phyloP scores from a whole-genome alignment of 1,140 invertebrate species.

The Cyphomyrmex costatus region DNA sequence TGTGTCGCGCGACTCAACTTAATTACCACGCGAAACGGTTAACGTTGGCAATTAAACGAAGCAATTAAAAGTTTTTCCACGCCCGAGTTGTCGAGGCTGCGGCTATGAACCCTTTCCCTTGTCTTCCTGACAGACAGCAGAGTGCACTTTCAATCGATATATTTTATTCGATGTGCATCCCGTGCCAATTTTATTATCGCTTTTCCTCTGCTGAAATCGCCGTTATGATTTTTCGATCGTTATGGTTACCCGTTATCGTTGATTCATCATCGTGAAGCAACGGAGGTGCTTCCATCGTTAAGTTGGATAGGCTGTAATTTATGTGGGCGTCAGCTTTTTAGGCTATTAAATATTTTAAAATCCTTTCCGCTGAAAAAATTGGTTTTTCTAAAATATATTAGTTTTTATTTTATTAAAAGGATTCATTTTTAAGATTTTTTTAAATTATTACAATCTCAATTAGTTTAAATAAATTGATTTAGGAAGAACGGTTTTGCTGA shows the following conservation, averaged over 20 bases:
- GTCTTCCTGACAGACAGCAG: background rate
- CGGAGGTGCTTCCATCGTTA: background rate
- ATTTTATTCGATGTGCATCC: background rate
- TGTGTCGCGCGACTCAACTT: conserved; percentile 33
- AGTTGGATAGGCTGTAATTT: background rate
- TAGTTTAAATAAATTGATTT: background rate
- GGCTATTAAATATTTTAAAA: conserved; percentile 25
- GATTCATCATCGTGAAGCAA: background rate
- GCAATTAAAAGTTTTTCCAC: conserved; percentile 74
- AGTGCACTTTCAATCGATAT: conserved; percentile 10
- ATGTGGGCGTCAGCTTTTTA: background rate
- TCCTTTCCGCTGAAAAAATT: background rate
- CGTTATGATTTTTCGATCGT: background rate
- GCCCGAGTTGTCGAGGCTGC: background rate
- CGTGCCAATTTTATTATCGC: background rate
- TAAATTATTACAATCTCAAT: conserved; percentile 5
- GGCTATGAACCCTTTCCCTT: background rate
- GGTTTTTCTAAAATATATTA: background rate
- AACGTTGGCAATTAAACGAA: conserved; percentile 62
- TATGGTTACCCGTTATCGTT: conserved; percentile 6
- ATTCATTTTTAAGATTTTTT: conserved; percentile 21
- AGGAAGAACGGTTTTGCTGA: too few species aligned
- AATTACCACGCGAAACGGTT: conserved; percentile 55
- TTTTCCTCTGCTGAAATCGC: background rate
- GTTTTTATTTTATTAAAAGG: background rate